Evolutionary conservation across 1,140 invertebrate species (phyloP).

Genomic region (Portunus trituberculatus): DNA sequence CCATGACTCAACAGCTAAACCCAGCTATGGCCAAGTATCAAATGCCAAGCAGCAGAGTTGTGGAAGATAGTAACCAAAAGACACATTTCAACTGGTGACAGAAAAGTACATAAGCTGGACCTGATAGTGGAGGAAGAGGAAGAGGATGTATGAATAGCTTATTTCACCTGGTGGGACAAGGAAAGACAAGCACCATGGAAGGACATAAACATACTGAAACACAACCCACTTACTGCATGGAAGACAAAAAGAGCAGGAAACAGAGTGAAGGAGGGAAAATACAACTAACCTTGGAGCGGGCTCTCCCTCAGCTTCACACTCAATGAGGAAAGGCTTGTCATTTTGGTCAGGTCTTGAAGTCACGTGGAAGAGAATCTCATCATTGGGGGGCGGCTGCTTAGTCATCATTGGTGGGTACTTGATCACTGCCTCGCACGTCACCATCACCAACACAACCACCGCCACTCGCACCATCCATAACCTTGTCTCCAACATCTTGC

Average conservation of each 20-base stretch:
- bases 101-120: too few relatives aligned
- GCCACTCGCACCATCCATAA: constrained; percentile 19
- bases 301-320: constrained; percentile 96
- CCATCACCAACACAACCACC: constrained; percentile 33
- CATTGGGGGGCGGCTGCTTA: constrained; percentile 94
- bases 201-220: too few relatives aligned
- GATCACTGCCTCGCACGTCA: constrained; percentile 63
- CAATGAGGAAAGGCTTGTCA: constrained; percentile 96
- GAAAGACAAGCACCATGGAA: too few relatives aligned
- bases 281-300: constrained; percentile 90
- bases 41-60: too few relatives aligned
- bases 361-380: constrained; percentile 92
- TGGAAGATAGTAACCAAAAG: too few relatives aligned
- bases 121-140: too few relatives aligned
- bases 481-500: constrained; percentile 59
- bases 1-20: too few relatives aligned
- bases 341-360: constrained; percentile 89
- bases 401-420: constrained; percentile 88
- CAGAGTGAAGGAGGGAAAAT: background rate
- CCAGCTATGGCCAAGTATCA: too few relatives aligned
- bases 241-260: background rate
- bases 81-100: too few relatives aligned
- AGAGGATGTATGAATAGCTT: too few relatives aligned
- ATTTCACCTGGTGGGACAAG: too few relatives aligned
- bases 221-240: too few relatives aligned